A percentile compares a stretch with the other conserved stretches of the same genome.
Evolutionary conservation across 1,140 invertebrate species (phyloP).

Genomic region (Agraylea sexmaculata): DNA sequence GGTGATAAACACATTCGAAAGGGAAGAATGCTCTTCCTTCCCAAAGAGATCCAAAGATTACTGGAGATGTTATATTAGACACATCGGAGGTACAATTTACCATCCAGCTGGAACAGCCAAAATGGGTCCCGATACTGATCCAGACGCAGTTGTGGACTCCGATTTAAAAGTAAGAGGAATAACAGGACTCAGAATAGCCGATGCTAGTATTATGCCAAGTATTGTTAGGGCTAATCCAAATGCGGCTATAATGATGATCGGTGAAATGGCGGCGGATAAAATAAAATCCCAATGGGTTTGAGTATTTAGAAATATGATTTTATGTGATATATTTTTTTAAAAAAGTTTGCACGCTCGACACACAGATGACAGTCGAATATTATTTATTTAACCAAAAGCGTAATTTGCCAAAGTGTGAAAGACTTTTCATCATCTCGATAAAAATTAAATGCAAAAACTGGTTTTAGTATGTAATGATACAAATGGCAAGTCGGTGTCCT

Average conservation of each 20-base stretch:
- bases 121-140: slow-evolving; percentile 57
- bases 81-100: slow-evolving; percentile 51
- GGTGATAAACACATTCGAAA: slow-evolving; percentile 30
- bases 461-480: no score
- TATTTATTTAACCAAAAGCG: no score
- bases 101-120: slow-evolving; percentile 65
- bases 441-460: no score
- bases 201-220: slow-evolving; percentile 70
- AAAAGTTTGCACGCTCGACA: no score
- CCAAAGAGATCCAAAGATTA: slow-evolving; percentile 43
- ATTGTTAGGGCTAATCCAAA: slow-evolving; percentile 65
- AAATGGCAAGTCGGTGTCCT: no score
- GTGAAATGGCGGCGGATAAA: slow-evolving; percentile 62
- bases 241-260: slow-evolving; percentile 66
- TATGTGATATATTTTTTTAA: slow-evolving; percentile 20
- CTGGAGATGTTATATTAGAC: slow-evolving; percentile 50
- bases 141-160: slow-evolving; percentile 51
- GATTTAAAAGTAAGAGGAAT: slow-evolving; percentile 55
- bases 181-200: slow-evolving; percentile 58
- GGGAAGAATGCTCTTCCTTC: slow-evolving; percentile 31
- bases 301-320: no score
- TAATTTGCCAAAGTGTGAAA: no score
- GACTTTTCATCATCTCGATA: no score
- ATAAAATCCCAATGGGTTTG: slow-evolving; percentile 50
- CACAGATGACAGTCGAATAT: no score